Conservation (phyloP, 30 jellyfish, hydroid and myxozoan genomes). For the Turritopsis rubra region DNA sequence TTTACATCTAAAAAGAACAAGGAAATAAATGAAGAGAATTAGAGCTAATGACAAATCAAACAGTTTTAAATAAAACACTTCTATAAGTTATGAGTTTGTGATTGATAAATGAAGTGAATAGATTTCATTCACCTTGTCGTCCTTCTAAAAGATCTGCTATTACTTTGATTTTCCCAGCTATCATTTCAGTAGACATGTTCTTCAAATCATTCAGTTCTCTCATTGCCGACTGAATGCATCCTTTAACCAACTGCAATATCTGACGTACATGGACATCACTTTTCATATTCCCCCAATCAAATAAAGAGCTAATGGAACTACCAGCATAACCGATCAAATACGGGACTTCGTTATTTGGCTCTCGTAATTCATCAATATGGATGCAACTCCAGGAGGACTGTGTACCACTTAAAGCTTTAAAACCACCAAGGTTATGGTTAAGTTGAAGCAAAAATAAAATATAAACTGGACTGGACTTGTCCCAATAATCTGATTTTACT, state of each 20-base stretch:
- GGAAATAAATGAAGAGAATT: neutral
- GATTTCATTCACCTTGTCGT: neutral
- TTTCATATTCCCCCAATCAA: neutral
- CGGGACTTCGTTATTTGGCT: constrained; percentile 46
- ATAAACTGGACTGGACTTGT: neutral
- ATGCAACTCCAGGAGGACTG: constrained; percentile 42
- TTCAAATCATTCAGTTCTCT: constrained; percentile 1
- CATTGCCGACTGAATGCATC: constrained; percentile 16
- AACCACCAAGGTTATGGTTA: constrained; percentile 10
- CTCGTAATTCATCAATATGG: constrained; percentile 71
- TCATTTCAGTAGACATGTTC: constrained; percentile 14
- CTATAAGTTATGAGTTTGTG: too few species aligned
- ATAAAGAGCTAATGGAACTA: constrained; percentile 31
- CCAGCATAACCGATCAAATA: constrained; percentile 34
- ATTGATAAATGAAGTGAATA: too few species aligned
- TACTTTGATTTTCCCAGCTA: neutral
- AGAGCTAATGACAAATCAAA: neutral
- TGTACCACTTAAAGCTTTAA: constrained; percentile 3
- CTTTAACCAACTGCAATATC: constrained; percentile 8
- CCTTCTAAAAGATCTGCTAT: constrained; percentile 3
- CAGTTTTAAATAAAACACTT: too few species aligned
- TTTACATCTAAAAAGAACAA: neutral
- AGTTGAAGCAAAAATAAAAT: constrained; percentile 7
- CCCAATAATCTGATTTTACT: constrained; percentile 13
- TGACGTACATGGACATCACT: neutral